phyloP scores from a whole-genome alignment of 2,888 invertebrate species.

The Xestia sexstrigata region DNA sequence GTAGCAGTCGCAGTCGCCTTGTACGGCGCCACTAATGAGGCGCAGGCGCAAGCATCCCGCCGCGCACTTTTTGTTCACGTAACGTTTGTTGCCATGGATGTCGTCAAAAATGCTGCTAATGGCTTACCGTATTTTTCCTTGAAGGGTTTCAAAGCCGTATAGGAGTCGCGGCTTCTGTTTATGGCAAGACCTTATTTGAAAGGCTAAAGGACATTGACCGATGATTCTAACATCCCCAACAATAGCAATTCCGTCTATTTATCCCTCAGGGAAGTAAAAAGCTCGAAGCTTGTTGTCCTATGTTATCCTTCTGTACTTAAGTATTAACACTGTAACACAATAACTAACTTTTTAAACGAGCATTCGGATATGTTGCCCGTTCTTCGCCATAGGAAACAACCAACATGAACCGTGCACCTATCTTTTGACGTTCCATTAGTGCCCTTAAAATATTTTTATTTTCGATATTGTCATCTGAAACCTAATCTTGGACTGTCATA shows the following conservation, averaged over 20 bases:
- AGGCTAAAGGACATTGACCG: background rate
- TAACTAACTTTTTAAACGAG: background rate
- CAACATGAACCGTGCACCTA: background rate
- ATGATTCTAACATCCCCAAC: background rate
- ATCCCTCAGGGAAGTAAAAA: background rate
- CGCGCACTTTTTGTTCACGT: conserved; percentile 42
- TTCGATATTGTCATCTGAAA: background rate
- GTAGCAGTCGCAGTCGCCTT: conserved; percentile 54
- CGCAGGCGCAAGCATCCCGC: conserved; percentile 43
- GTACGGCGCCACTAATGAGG: conserved; percentile 65
- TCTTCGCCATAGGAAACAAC: background rate
- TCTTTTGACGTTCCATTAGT: background rate
- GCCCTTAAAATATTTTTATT: background rate
- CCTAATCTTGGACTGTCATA: background rate
- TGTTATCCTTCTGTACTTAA: background rate
- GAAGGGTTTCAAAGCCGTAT: conserved; percentile 27
- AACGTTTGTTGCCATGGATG: conserved; percentile 48
- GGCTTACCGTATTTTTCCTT: conserved; percentile 55
- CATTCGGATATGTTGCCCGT: background rate
- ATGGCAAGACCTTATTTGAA: conserved; percentile 10
- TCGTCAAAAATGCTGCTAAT: conserved; percentile 61
- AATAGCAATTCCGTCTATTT: background rate
- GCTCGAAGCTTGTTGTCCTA: background rate
- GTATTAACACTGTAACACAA: background rate
- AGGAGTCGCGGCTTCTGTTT: conserved; percentile 20